Evolutionary conservation across 2,888 invertebrate genomes (phyloP).

Genomic region (Heliconius ethilla): DNA sequence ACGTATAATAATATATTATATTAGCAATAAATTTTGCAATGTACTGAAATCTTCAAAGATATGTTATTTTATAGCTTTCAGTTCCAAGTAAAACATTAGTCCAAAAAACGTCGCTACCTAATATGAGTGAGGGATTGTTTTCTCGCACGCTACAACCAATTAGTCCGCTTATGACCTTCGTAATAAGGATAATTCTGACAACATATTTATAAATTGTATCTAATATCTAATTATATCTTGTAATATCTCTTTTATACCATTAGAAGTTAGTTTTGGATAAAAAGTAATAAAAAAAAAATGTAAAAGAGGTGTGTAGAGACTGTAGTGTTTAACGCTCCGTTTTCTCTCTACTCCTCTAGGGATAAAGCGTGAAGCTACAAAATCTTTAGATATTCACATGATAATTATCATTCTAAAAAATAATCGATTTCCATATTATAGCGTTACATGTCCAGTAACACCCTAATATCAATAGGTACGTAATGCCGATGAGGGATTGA

Average conservation of each 20-base stretch:
- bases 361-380: background rate
- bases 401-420: background rate
- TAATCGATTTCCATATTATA: background rate
- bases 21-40: too few species aligned
- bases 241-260: background rate
- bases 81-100: constrained; percentile 18
- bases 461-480: constrained; percentile 30
- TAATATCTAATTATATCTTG: background rate
- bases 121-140: constrained; percentile 68
- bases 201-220: constrained; percentile 6
- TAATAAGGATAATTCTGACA: constrained; percentile 48
- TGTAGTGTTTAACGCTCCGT: background rate
- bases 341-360: background rate
- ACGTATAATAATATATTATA: too few species aligned
- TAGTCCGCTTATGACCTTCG: constrained; percentile 66
- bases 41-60: background rate
- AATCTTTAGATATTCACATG: background rate
- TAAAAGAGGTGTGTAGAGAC: background rate
- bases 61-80: constrained; percentile 15
- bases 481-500: constrained; percentile 66
- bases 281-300: background rate
- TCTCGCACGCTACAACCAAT: constrained; percentile 70
- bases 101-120: constrained; percentile 31
- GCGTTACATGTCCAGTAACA: constrained; percentile 14
- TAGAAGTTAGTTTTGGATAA: background rate